phyloP scores from a whole-genome alignment of 2,797 vertebrate species.

The Vireo griseus region DNA sequence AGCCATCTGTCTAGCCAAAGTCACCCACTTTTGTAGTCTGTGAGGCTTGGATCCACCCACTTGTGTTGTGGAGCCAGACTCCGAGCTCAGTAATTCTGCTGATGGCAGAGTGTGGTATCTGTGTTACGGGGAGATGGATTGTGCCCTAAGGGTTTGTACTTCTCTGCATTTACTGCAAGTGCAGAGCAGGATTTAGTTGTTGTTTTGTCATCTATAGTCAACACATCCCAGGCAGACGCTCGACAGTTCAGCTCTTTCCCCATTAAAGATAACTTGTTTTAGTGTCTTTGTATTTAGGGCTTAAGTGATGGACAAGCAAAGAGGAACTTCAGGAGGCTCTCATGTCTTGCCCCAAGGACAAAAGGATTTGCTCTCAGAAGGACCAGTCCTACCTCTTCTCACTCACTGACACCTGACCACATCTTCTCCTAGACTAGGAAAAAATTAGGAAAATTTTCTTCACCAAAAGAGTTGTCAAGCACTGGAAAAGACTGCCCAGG shows the following conservation, averaged over 20 bases:
- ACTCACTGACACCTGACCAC: background rate
- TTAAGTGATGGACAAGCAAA: background rate
- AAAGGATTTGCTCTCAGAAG: background rate
- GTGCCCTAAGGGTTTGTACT: background rate
- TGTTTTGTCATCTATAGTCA: background rate
- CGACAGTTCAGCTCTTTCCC: background rate
- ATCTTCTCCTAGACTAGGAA: background rate
- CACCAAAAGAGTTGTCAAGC: background rate
- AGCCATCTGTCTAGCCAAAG: slow-evolving; percentile 58
- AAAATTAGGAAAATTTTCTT: background rate
- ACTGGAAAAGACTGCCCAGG: background rate
- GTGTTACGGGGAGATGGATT: background rate
- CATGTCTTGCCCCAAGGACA: background rate
- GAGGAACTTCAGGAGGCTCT: background rate
- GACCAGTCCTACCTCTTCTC: background rate
- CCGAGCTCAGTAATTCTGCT: slow-evolving; percentile 13
- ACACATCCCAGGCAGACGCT: background rate
- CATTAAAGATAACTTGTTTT: background rate
- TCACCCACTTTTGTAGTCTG: slow-evolving; percentile 53
- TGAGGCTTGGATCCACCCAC: slow-evolving; percentile 42
- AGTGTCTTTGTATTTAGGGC: background rate
- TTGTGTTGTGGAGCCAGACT: slow-evolving; percentile 42
- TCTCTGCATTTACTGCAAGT: background rate
- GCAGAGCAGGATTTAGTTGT: background rate
- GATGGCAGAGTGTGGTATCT: background rate